These are phyloP conservation scores for Tuberolachnus salignus DNA, from an alignment of 2,888 invertebrate genomes.

Conservation along the genomic window DNA sequence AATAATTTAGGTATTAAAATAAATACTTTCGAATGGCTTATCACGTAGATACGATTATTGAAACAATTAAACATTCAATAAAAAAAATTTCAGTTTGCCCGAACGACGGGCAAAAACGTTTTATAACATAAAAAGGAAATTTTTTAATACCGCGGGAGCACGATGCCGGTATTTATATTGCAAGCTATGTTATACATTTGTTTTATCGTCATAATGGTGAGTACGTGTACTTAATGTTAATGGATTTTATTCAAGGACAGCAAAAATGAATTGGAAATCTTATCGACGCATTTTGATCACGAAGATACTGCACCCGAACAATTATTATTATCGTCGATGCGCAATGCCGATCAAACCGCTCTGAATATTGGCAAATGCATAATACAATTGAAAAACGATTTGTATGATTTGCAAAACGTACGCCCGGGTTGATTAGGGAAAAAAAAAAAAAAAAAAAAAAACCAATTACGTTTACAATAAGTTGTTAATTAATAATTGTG, in stretches of 20 bases:
- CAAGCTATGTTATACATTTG: background rate
- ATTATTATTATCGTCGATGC: background rate
- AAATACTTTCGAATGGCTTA: too few species aligned
- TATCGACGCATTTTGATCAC: background rate
- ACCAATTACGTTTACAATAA: too few species aligned
- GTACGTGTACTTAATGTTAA: background rate
- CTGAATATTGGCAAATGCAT: background rate
- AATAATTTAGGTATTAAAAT: too few species aligned
- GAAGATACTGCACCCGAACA: background rate
- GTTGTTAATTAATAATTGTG: too few species aligned
- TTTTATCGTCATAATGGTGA: too few species aligned
- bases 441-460: too few species aligned
- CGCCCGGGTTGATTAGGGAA: too few species aligned
- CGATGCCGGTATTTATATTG: slow-evolving; percentile 1
- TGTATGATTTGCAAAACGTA: background rate
- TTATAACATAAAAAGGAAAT: too few species aligned
- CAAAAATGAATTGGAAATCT: slow-evolving; percentile 31
- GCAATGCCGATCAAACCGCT: background rate
- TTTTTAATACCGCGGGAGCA: background rate
- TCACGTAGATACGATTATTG: too few species aligned
- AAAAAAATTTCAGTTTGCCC: too few species aligned
- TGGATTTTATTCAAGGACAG: slow-evolving; percentile 7
- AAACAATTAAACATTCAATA: too few species aligned
- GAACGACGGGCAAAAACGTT: too few species aligned
- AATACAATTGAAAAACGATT: background rate